These are phyloP conservation scores for Ochotona princeps DNA, from an alignment of 2,113 vertebrate genomes.

Conservation along the genomic window DNA sequence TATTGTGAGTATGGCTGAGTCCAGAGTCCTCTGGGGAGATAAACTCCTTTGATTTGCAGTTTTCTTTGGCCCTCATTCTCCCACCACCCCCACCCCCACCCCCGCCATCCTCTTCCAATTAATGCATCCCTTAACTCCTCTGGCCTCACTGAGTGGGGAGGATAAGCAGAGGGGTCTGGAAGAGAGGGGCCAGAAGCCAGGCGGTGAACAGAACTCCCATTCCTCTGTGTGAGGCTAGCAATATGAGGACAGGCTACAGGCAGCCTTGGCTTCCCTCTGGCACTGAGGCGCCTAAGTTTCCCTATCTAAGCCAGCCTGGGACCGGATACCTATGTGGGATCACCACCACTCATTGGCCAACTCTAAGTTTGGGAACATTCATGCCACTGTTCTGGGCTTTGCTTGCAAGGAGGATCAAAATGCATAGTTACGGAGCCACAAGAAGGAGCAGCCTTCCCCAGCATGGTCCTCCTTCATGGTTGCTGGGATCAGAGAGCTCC, in stretches of 20 bases:
- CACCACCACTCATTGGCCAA: background rate
- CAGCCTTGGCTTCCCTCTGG: background rate
- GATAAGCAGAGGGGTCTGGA: background rate
- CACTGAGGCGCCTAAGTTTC: background rate
- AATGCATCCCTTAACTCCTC: conserved; percentile 69
- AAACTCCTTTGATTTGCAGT: conserved; percentile 77
- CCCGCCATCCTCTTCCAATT: conserved; percentile 67
- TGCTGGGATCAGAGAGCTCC: background rate
- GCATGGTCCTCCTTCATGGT: background rate
- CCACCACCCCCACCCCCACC: too few species aligned
- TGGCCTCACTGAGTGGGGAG: background rate
- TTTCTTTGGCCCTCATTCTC: background rate
- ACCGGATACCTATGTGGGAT: background rate
- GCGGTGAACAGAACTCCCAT: background rate
- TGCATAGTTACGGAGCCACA: background rate
- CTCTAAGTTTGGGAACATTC: background rate
- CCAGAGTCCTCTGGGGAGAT: conserved; percentile 68
- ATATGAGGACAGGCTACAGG: background rate
- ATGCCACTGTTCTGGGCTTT: fast-evolving
- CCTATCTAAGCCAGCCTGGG: background rate
- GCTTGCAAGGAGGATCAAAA: background rate
- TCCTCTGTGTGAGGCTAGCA: conserved; percentile 53
- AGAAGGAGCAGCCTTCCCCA: background rate
- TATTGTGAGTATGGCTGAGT: conserved; percentile 67
- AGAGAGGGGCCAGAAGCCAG: conserved; percentile 39